A percentile compares a stretch with the other conserved stretches of the same genome.
Conservation (phyloP, 2,797 vertebrate species). For the Gallinago stenura region DNA sequence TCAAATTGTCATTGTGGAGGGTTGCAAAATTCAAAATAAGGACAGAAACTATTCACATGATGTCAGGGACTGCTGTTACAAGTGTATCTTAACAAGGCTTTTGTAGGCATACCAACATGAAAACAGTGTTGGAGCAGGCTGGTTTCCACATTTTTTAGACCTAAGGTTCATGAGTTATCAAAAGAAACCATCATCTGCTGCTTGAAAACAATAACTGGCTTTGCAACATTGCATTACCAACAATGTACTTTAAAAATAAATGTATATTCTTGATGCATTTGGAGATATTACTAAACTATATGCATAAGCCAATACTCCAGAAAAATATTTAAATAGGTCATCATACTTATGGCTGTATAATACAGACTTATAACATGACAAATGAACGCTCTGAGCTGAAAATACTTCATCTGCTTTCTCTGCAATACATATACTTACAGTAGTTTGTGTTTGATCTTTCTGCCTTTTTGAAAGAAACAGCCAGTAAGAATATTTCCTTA, state of each 20-base stretch:
- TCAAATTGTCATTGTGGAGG: not conserved
- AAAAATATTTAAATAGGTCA: not conserved
- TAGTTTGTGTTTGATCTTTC: not conserved
- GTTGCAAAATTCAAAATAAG: not conserved
- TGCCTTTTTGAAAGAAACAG: not conserved
- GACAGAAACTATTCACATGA: rapidly evolving
- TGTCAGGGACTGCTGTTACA: not conserved
- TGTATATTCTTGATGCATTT: not conserved
- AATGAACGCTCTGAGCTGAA: not conserved
- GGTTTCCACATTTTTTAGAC: not conserved
- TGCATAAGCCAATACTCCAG: not conserved
- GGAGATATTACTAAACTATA: not conserved
- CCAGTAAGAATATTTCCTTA: not conserved
- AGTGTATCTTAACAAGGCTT: not conserved
- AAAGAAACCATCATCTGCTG: not conserved
- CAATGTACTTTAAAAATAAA: not conserved
- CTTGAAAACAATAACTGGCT: not conserved
- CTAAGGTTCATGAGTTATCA: not conserved
- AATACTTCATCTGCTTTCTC: not conserved
- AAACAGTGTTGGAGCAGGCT: not conserved
- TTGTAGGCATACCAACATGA: not conserved
- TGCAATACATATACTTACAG: not conserved
- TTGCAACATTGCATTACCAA: not conserved
- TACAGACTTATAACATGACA: not conserved
- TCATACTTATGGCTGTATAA: not conserved